A percentile compares a stretch with the other conserved stretches of the same genome.
These are phyloP conservation scores for Euleptes europaea DNA, from an alignment of 2,113 vertebrate species.

Conservation along the genomic window DNA sequence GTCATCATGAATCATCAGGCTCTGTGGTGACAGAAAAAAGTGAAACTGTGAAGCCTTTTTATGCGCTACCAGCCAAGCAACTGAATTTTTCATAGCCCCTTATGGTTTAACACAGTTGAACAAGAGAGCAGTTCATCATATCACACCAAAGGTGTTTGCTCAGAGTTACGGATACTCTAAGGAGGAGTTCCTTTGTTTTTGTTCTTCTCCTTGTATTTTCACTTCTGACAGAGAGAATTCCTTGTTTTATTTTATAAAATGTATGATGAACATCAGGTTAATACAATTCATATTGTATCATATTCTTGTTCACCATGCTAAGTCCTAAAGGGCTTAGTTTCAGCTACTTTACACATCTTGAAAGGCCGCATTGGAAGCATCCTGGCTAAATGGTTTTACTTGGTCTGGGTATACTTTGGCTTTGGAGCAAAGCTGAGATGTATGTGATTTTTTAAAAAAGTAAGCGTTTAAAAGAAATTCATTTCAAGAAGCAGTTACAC, in stretches of 20 bases:
- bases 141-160: conserved; percentile 3
- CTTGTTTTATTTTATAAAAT: conserved; percentile 5
- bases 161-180: neutral
- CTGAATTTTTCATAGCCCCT: conserved; percentile 26
- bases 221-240: neutral
- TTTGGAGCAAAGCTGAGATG: neutral
- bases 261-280: neutral
- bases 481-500: too few species aligned
- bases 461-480: too few species aligned
- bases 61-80: neutral
- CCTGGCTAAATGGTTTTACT: neutral
- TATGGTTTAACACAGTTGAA: neutral
- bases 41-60: conserved; percentile 10
- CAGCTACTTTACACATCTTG: neutral
- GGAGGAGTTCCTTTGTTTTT: too few species aligned
- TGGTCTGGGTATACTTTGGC: neutral
- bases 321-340: neutral
- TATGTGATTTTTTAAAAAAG: neutral
- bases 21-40: neutral
- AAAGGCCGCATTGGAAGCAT: neutral
- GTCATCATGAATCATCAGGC: conserved; percentile 22
- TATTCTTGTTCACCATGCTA: neutral
- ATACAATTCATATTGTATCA: neutral
- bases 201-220: neutral
- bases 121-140: conserved; percentile 19